phyloP scores from a whole-genome alignment of 2,797 vertebrate species.

The Merluccius polli region DNA sequence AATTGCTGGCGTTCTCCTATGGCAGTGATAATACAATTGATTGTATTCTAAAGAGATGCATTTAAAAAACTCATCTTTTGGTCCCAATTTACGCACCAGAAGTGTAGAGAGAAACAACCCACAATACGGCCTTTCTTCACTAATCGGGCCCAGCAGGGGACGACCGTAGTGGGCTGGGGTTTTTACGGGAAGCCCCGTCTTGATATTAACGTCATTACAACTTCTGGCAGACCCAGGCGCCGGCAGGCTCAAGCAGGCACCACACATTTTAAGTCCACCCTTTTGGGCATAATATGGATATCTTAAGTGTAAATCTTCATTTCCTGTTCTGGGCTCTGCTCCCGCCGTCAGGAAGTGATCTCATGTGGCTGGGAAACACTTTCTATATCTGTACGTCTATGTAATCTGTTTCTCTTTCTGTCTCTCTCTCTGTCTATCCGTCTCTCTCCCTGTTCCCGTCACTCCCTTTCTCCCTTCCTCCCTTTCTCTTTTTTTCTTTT shows the following conservation, averaged over 20 bases:
- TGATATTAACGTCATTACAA: conserved; percentile 28
- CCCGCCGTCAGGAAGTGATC: neutral
- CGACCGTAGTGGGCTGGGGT: neutral
- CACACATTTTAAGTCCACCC: neutral
- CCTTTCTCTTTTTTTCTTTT: conserved; percentile 39
- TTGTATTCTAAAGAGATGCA: neutral
- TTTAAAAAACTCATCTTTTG: conserved; percentile 28
- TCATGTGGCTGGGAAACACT: neutral
- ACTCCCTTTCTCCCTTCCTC: neutral
- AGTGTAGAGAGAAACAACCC: neutral
- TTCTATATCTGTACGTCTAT: neutral
- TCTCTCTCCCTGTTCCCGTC: no score
- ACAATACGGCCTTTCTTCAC: neutral
- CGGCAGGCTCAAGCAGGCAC: neutral
- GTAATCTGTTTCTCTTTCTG: neutral
- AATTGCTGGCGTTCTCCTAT: neutral
- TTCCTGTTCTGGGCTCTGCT: neutral
- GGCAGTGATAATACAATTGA: neutral
- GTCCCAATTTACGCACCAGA: neutral
- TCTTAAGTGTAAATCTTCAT: conserved; percentile 1
- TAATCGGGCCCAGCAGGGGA: conserved; percentile 16
- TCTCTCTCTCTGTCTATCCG: neutral
- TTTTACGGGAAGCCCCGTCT: conserved; percentile 26
- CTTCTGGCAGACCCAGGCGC: conserved; percentile 9
- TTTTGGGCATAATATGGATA: neutral